Conservation (phyloP, 2,888 invertebrate genomes). For the Cremastinae sp. region DNA sequence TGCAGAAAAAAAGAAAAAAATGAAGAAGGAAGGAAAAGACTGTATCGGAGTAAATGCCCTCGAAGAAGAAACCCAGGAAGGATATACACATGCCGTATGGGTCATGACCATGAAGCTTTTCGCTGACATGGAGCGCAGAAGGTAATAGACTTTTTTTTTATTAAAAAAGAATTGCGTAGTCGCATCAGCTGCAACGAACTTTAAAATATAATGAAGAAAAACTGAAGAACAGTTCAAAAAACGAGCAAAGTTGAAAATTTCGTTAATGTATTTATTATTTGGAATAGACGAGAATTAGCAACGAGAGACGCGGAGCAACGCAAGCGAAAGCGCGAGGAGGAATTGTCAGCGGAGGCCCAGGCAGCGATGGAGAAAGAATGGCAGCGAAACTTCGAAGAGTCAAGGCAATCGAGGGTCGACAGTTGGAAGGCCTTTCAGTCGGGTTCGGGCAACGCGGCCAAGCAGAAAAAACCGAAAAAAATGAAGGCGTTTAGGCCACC, state of each 20-base stretch:
- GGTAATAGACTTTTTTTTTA: constrained; percentile 73
- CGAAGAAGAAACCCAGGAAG: constrained; percentile 92
- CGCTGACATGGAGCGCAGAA: constrained; percentile 97
- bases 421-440: constrained; percentile 96
- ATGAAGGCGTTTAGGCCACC: constrained; percentile 94
- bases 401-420: constrained; percentile 93
- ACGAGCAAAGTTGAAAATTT: too few species aligned
- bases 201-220: too few species aligned
- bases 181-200: too few species aligned
- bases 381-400: constrained; percentile 99
- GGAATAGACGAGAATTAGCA: constrained; percentile 87
- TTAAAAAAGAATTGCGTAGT: too few species aligned
- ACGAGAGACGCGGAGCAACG: constrained; percentile 95
- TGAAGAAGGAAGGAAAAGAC: constrained; percentile 93
- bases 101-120: constrained; percentile 99
- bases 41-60: constrained; percentile 82
- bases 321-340: constrained; percentile 95
- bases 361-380: constrained; percentile 95
- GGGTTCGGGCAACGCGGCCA: constrained; percentile 82
- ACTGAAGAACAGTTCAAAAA: too few species aligned
- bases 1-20: constrained; percentile 95
- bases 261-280: not conserved
- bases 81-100: constrained; percentile 95
- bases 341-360: constrained; percentile 95
- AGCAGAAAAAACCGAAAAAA: constrained; percentile 90